phyloP scores from a whole-genome alignment of 2,113 vertebrate genomes.

The Trochalopteron elliotii region DNA sequence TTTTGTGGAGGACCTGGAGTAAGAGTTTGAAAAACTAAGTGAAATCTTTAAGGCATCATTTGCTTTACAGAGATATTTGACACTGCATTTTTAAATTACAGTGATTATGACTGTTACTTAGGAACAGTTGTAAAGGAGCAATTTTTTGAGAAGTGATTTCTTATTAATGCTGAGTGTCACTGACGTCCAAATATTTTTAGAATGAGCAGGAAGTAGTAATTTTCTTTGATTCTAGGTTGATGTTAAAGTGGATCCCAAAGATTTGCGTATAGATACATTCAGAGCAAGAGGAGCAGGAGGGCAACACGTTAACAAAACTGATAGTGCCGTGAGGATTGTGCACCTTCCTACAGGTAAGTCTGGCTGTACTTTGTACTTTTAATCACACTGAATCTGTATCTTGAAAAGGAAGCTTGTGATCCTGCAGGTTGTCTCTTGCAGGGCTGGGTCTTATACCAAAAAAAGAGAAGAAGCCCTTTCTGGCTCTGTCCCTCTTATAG shows the following conservation, averaged over 20 bases:
- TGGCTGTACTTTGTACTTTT: neutral
- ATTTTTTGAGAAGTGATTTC: neutral
- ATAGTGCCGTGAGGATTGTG: slow-evolving; percentile 90
- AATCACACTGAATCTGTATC: neutral
- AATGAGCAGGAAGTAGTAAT: neutral
- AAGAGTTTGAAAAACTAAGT: neutral
- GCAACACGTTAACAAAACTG: slow-evolving; percentile 93
- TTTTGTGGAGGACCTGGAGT: neutral
- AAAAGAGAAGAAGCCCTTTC: neutral
- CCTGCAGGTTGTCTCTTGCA: neutral
- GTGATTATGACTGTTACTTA: neutral
- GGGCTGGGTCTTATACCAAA: neutral
- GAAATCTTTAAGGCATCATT: neutral
- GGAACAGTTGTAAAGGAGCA: neutral
- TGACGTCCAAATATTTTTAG: neutral
- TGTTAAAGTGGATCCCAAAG: slow-evolving; percentile 83
- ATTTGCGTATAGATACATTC: slow-evolving; percentile 91
- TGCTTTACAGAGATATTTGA: neutral
- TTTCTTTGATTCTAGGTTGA: slow-evolving; percentile 77
- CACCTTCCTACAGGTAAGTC: slow-evolving; percentile 89
- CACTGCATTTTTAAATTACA: neutral
- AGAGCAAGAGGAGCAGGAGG: slow-evolving; percentile 90
- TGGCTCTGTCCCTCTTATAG: neutral
- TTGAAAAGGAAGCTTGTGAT: neutral
- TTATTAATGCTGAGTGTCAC: neutral